Percentiles rank a stretch among this genome's conserved stretches.
These are phyloP conservation scores for Poeciliopsis paucimaculata DNA, from an alignment of 2,797 vertebrate species.

Conservation along the genomic window DNA sequence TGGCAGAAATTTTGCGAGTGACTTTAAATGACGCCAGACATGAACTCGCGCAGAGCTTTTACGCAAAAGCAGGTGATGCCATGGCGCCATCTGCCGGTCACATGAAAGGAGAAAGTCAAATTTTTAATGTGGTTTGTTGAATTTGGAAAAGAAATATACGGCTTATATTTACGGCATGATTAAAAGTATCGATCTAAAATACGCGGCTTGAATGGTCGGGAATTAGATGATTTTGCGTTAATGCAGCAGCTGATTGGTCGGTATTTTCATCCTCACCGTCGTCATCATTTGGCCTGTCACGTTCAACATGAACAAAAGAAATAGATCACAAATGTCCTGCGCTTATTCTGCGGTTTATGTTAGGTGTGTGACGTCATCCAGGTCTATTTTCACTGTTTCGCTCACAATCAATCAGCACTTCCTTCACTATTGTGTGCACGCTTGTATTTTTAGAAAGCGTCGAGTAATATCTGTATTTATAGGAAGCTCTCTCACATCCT, in stretches of 20 bases:
- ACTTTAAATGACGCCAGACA: conserved; percentile 5
- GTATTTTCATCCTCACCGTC: background rate
- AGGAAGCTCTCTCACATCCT: conserved; percentile 54
- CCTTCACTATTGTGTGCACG: conserved; percentile 69
- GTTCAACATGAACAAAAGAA: background rate
- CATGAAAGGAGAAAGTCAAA: too few species aligned
- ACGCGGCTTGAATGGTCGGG: background rate
- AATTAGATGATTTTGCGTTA: background rate
- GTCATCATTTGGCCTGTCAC: background rate
- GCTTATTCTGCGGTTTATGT: background rate
- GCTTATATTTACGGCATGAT: conserved; percentile 14
- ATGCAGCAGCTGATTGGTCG: conserved; percentile 3
- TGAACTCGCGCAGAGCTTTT: background rate
- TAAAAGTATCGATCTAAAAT: background rate
- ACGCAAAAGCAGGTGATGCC: conserved; percentile 6
- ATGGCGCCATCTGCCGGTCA: conserved; percentile 74
- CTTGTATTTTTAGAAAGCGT: conserved; percentile 74
- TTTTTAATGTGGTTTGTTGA: background rate
- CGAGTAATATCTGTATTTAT: conserved; percentile 73
- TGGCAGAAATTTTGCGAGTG: background rate
- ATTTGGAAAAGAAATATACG: conserved; percentile 24
- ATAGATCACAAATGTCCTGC: background rate
- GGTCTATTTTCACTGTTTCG: conserved; percentile 51
- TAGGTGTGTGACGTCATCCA: background rate
- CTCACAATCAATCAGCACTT: conserved; percentile 67